phyloP scores from a whole-genome alignment of 2,888 invertebrate species.

The Pseudoips prasinana region DNA sequence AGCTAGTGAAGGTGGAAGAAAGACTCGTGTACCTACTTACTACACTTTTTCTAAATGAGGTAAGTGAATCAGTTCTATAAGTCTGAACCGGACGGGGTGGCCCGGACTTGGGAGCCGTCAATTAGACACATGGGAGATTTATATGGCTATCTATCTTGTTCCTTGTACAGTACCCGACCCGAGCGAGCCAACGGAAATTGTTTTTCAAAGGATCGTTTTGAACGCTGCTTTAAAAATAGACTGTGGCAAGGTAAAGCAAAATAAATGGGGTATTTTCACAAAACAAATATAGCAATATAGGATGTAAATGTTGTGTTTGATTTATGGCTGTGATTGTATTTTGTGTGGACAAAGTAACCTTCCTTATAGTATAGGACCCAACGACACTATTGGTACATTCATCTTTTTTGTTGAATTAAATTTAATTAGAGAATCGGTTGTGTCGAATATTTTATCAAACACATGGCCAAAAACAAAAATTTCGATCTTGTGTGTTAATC shows the following conservation, averaged over 20 bases:
- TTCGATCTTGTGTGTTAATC: too few relatives aligned
- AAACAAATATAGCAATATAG: conserved; percentile 39
- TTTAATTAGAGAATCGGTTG: too few relatives aligned
- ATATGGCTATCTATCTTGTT: conserved; percentile 72
- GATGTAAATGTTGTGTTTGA: conserved; percentile 35
- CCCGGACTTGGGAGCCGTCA: conserved; percentile 63
- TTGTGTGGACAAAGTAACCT: conserved; percentile 31
- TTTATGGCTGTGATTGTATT: conserved; percentile 35
- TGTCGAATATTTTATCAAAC: too few relatives aligned
- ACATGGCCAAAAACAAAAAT: too few relatives aligned
- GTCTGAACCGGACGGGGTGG: conserved; percentile 34
- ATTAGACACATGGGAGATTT: conserved; percentile 76
- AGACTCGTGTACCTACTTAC: conserved; percentile 20
- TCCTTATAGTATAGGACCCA: too few relatives aligned
- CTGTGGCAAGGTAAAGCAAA: conserved; percentile 39
- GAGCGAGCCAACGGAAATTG: conserved; percentile 55
- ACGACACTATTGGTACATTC: too few relatives aligned
- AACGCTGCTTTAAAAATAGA: conserved; percentile 41
- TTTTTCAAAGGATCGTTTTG: conserved; percentile 57
- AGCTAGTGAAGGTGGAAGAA: conserved; percentile 13
- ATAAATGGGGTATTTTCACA: conserved; percentile 37
- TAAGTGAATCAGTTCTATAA: conserved; percentile 57
- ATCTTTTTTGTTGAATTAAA: too few relatives aligned
- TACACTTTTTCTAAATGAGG: conserved; percentile 45
- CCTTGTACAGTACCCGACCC: conserved; percentile 44